Base-by-base conservation (phyloP, 2,888 invertebrate species). In the Machimus rusticus region DNA sequence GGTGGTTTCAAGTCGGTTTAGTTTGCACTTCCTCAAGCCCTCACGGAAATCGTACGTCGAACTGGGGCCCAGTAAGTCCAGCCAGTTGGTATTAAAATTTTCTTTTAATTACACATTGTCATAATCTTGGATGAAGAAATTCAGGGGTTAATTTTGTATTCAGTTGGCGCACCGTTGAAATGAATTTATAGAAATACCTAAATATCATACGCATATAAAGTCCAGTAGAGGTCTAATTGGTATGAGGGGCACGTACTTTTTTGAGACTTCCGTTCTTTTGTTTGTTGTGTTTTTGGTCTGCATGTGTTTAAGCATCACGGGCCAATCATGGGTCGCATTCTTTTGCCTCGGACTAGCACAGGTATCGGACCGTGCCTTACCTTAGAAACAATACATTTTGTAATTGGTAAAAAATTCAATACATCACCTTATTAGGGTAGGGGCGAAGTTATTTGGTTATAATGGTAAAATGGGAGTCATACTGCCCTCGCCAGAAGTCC, bases 181-280 rank as follows among this genome's bases (percentile, higher is more conserved):
- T 86, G 86, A 88, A 88, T 87, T 88, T 88, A 88, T 88, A 87
- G 88, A 86, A 87, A 88, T 88, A 88, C 88, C 84, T 87, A 86
- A 87, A 88, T 88, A 88, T 88, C 82, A 88, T 88, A 86, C 86
- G 87, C 78, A 81, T 86, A 84, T 66, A 86, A 77, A 87, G 46
- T 57, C 88, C 46, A 55, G 86, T 74, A 39, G 86, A 57, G 34
- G 23, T 46, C 34, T 86, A 77, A 9, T 88, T 87, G 39, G 82
- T 57, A 87, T 88, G 87, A 57, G 46, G 16, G 46, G 43, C 88
- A 88, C 88, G 88, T 87, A 86, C 39, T 43, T 66, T 88, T 85
- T 87, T 81, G 88, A 88, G 88, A 88, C 88, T 88, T 88, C 88
- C 88, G 88, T 88, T 88, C 88, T 87, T 88, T 87, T 88, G 85